Evolutionary conservation across 2,888 invertebrate genomes (phyloP).

Genomic region (Noctua fimbriata): DNA sequence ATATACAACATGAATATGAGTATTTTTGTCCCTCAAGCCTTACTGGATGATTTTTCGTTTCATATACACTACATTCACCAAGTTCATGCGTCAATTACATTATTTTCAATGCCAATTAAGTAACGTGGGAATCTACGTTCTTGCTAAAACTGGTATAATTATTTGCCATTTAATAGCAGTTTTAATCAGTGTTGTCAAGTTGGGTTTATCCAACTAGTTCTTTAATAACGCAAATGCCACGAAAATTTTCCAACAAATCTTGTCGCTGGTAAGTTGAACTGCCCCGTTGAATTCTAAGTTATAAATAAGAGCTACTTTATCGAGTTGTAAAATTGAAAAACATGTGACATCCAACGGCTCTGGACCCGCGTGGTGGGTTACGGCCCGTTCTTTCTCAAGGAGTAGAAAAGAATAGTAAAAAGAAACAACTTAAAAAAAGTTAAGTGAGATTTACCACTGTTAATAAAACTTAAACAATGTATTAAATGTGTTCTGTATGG

Average conservation of each 20-base stretch:
- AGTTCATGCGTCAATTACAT: neutral
- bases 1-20: neutral
- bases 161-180: conserved; percentile 12
- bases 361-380: neutral
- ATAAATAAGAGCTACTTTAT: neutral
- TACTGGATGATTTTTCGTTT: neutral
- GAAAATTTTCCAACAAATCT: neutral
- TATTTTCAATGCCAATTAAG: conserved; percentile 13
- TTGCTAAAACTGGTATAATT: conserved; percentile 14
- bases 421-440: too few species aligned
- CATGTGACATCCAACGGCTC: neutral
- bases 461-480: too few species aligned
- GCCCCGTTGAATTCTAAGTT: neutral
- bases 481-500: too few species aligned
- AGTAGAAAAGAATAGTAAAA: too few species aligned
- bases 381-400: neutral
- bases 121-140: conserved; percentile 26
- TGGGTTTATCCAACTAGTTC: conserved; percentile 17
- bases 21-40: neutral
- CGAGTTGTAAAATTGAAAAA: neutral
- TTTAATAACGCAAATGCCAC: neutral
- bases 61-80: neutral
- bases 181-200: neutral
- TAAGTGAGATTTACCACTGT: too few species aligned
- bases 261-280: neutral